phyloP scores from a whole-genome alignment of 2,888 invertebrate species.

The Stenchaetothrips biformis region DNA sequence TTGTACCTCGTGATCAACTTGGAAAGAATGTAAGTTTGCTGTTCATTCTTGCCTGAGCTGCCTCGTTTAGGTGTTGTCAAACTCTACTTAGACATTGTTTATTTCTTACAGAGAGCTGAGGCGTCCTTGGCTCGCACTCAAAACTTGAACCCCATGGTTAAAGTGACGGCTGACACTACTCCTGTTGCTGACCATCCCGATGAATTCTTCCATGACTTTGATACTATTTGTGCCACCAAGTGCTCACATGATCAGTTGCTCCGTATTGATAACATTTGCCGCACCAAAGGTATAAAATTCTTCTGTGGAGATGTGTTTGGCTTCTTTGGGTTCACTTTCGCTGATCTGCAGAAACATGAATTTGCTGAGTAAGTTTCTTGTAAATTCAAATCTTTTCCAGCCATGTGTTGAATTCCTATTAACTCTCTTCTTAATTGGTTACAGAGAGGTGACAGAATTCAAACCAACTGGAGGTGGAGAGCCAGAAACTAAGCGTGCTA shows the following conservation, averaged over 20 bases:
- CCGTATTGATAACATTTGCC: slow-evolving; percentile 70
- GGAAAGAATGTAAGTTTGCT: slow-evolving; percentile 65
- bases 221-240: slow-evolving; percentile 78
- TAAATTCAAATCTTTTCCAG: slow-evolving; percentile 8
- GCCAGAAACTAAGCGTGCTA: slow-evolving; percentile 41
- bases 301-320: slow-evolving; percentile 91
- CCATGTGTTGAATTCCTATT: slow-evolving; percentile 27
- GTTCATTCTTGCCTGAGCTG: not conserved
- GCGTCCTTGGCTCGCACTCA: slow-evolving; percentile 73
- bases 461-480: slow-evolving; percentile 42
- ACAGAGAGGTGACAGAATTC: slow-evolving; percentile 32
- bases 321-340: slow-evolving; percentile 84
- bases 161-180: slow-evolving; percentile 64
- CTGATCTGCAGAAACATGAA: slow-evolving; percentile 79
- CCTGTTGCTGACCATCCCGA: slow-evolving; percentile 62
- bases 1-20: slow-evolving; percentile 64
- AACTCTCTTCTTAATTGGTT: slow-evolving; percentile 29
- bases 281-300: slow-evolving; percentile 71
- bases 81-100: slow-evolving; percentile 32
- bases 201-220: slow-evolving; percentile 66
- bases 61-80: slow-evolving; percentile 22
- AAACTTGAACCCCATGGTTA: slow-evolving; percentile 90
- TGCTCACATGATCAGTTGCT: slow-evolving; percentile 65
- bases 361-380: slow-evolving; percentile 63
- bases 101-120: slow-evolving; percentile 65